A percentile compares a stretch with the other conserved stretches of the same genome.
Conservation (phyloP, 2,797 vertebrate species). For the Myoxocephalus aenaeus region DNA sequence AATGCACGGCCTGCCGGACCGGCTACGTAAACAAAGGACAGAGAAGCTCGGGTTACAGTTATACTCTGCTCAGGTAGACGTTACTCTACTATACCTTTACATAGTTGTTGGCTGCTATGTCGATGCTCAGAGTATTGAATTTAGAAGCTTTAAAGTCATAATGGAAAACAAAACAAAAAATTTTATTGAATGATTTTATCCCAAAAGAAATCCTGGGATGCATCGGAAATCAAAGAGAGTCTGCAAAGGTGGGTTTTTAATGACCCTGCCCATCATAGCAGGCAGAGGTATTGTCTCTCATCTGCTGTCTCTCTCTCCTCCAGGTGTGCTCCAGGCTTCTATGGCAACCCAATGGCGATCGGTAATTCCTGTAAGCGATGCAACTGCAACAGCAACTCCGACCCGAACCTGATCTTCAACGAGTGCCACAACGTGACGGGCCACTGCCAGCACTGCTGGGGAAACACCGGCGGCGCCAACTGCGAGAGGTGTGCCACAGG, state of each 20-base stretch:
- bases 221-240: neutral
- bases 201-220: neutral
- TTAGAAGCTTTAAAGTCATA: neutral
- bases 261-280: neutral
- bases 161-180: neutral
- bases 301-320: constrained; percentile 4
- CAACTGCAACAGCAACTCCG: constrained; percentile 95
- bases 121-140: neutral
- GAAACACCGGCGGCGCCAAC: constrained; percentile 88
- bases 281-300: constrained; percentile 5
- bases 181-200: neutral
- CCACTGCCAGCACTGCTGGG: constrained; percentile 92
- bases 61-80: neutral
- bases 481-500: constrained; percentile 92
- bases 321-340: constrained; percentile 96
- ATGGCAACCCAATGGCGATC: constrained; percentile 90
- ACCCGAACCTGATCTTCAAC: constrained; percentile 96
- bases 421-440: constrained; percentile 96
- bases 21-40: neutral
- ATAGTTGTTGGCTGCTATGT: neutral
- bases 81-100: neutral
- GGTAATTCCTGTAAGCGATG: constrained; percentile 93
- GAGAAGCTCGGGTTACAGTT: neutral
- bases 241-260: neutral
- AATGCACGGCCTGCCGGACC: too few species aligned